Conservation (phyloP, 2,797 vertebrate genomes). For the Phoebastria nigripes region DNA sequence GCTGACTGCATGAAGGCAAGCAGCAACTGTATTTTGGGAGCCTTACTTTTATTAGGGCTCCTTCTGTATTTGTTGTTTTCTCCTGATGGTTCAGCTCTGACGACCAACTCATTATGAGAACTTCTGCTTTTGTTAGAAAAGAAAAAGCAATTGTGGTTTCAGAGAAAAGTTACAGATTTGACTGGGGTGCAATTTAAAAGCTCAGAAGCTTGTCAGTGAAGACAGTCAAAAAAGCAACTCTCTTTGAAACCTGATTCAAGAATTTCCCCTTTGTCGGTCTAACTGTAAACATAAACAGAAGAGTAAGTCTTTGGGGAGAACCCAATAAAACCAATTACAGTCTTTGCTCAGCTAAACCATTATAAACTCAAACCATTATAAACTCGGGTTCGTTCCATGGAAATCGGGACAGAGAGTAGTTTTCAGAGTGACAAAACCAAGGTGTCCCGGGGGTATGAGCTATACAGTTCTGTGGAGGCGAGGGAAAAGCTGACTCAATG, state of each 20-base stretch:
- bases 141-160: not conserved
- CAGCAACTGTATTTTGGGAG: not conserved
- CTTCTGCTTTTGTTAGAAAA: not conserved
- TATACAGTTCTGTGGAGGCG: not conserved
- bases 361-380: not conserved
- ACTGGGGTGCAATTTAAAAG: not conserved
- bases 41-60: not conserved
- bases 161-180: not conserved
- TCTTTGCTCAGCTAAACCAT: not conserved
- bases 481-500: conserved; percentile 29
- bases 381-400: not conserved
- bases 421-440: not conserved
- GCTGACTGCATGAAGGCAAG: not conserved
- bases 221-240: not conserved
- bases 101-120: not conserved
- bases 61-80: not conserved
- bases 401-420: not conserved
- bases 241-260: not conserved
- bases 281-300: not conserved
- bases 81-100: not conserved
- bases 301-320: not conserved
- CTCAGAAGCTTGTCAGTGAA: not conserved
- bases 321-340: not conserved
- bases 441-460: not conserved
- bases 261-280: not conserved